Evolutionary conservation across 2,888 invertebrate genomes (phyloP).

Genomic region (Dicycla oo): DNA sequence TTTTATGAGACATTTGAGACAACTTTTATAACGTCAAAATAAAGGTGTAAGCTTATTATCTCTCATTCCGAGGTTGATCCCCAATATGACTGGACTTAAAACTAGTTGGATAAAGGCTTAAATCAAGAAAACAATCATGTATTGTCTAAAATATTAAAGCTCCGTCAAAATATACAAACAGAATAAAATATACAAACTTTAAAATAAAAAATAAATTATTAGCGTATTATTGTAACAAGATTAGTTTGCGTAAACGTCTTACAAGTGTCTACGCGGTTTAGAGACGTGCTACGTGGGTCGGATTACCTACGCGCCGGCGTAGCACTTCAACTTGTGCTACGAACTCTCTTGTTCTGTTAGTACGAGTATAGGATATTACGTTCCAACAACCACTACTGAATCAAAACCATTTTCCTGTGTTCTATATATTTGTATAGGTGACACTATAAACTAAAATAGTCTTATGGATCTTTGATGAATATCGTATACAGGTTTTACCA

Average conservation of each 20-base stretch:
- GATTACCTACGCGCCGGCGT: conserved; percentile 53
- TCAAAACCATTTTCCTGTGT: conserved; percentile 22
- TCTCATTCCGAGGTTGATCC: too few relatives aligned
- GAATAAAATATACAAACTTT: neutral
- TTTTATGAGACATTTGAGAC: too few relatives aligned
- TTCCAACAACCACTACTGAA: conserved; percentile 29
- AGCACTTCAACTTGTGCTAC: conserved; percentile 36
- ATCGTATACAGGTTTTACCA: neutral
- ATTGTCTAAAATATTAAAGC: neutral
- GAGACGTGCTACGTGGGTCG: conserved; percentile 46
- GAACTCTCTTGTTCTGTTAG: conserved; percentile 27
- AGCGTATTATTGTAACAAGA: conserved; percentile 17
- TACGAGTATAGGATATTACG: conserved; percentile 33
- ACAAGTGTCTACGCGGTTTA: conserved; percentile 48
- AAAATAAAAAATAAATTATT: conserved; percentile 3
- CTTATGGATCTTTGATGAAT: neutral
- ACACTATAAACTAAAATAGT: neutral
- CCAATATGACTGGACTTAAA: too few relatives aligned
- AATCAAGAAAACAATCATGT: neutral
- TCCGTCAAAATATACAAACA: too few relatives aligned
- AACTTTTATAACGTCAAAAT: too few relatives aligned
- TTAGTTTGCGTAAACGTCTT: conserved; percentile 43
- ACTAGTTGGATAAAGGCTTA: neutral
- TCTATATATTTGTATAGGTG: neutral
- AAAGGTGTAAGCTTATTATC: too few relatives aligned